Evolutionary conservation across 2,113 vertebrate genomes (phyloP).

Genomic region (Camelus bactrianus): DNA sequence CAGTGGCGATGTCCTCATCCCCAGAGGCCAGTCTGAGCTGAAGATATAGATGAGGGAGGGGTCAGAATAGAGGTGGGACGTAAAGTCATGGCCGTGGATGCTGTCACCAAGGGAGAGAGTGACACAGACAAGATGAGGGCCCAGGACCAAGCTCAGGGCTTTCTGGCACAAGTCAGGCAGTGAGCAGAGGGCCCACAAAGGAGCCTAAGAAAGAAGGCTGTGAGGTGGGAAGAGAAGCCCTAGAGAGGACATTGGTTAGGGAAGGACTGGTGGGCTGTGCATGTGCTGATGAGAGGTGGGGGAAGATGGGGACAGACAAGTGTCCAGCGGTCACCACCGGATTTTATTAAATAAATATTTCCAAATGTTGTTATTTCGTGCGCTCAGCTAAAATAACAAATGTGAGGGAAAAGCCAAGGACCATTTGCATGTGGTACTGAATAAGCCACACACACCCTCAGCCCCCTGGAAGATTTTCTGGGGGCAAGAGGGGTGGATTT

Average conservation of each 20-base stretch:
- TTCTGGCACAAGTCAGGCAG: neutral
- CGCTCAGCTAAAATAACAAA: neutral
- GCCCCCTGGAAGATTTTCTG: neutral
- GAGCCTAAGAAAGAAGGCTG: neutral
- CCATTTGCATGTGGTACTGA: neutral
- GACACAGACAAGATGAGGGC: neutral
- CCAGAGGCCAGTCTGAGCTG: neutral
- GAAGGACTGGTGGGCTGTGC: fast-evolving
- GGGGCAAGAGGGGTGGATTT: neutral
- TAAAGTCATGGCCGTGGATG: neutral
- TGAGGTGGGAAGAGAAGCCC: neutral
- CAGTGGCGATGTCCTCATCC: too few species aligned
- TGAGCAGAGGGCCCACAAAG: neutral
- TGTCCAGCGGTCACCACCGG: neutral
- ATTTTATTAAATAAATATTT: neutral
- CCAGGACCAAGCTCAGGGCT: neutral
- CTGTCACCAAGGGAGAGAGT: neutral
- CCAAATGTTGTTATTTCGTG: neutral
- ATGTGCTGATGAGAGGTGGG: neutral
- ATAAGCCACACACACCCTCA: neutral
- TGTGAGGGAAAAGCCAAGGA: neutral
- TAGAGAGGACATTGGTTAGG: neutral
- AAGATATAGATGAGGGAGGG: neutral
- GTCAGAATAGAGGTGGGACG: neutral
- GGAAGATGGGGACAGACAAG: neutral